Base-by-base conservation (phyloP, 2,113 vertebrate species). In the Leucopternis melanops region DNA sequence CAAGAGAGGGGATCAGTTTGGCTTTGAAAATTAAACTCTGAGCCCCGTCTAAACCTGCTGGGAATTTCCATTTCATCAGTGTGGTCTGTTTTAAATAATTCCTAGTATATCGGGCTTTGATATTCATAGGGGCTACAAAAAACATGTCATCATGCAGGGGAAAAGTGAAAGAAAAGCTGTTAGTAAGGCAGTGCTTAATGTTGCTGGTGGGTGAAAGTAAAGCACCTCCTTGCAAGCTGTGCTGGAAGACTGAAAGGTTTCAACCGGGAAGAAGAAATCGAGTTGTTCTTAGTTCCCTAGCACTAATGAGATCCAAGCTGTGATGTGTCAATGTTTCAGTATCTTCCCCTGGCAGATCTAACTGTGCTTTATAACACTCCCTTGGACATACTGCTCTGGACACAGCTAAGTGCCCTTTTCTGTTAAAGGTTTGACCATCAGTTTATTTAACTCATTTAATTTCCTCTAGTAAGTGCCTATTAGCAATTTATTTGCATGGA, bases 61-160 rank as follows among this genome's bases (percentile, higher is more conserved):
- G 57, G 81, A 59, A 83, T 96, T 95, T 94, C 54, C 89, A 42
- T 87, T 95, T 70, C 80, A 42, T 86, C 47, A 32, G 23, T n/a
- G 26, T 2, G 2, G 47, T 69, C 82, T 85, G 73, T 71, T 95
- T 89, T 81, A 42, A 93, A 62, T 88, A 67, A 69, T 92, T 93
- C 25, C 27, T 82, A 62, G 25, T 25, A 10, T 36, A 34, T 8
- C 2, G 3, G 70, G 15, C 32, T 52, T 79, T 59, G 62, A 90
- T 50, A 69, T 42, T 87, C 40, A 81, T 63, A 88, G 36, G 40
- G 42, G 10, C 38, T 54, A 67, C 3, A 21, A 83, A 83, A 85
- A 96, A 25, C 38, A 74, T 17, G 20, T 59, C 6, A 27, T 54
- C 11, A 4, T 66, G 42, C 42, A 75, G 63, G 32, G 47, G 3